Conservation (phyloP, 1,140 invertebrate genomes). For the Bombus confusus region DNA sequence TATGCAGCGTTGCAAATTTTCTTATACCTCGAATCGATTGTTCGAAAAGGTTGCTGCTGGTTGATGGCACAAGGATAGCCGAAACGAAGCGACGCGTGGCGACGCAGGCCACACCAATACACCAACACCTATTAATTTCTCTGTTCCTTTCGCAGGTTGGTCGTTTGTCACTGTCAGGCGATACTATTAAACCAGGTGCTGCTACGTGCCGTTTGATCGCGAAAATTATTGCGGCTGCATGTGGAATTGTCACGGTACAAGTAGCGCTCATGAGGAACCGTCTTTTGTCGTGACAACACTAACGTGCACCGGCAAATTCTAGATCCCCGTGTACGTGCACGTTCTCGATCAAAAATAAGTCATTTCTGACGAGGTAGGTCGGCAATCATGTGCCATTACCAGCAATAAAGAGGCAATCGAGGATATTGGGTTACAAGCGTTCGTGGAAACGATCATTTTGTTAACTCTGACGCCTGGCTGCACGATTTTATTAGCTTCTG, state of each 20-base stretch:
- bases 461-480: not conserved
- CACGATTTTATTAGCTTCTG: not conserved
- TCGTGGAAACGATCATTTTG: not conserved
- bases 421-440: not conserved
- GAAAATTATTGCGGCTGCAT: constrained; percentile 47
- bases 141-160: constrained; percentile 26
- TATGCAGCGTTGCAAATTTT: not conserved
- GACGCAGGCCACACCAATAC: not conserved
- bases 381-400: not conserved
- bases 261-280: constrained; percentile 13
- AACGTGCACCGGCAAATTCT: not conserved
- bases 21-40: not conserved
- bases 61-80: not conserved
- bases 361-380: not conserved
- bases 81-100: not conserved
- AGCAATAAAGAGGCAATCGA: not conserved
- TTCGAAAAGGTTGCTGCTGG: not conserved
- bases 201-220: constrained; percentile 36
- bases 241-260: constrained; percentile 44
- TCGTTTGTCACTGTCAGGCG: constrained; percentile 50
- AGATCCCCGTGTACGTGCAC: not conserved
- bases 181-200: constrained; percentile 43
- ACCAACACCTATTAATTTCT: constrained; percentile 50
- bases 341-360: not conserved
- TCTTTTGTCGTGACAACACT: constrained; percentile 12